Percentiles rank a stretch among this genome's conserved stretches.
phyloP scores from a whole-genome alignment of 2,888 invertebrate species.

The Dolichomitus sp. region DNA sequence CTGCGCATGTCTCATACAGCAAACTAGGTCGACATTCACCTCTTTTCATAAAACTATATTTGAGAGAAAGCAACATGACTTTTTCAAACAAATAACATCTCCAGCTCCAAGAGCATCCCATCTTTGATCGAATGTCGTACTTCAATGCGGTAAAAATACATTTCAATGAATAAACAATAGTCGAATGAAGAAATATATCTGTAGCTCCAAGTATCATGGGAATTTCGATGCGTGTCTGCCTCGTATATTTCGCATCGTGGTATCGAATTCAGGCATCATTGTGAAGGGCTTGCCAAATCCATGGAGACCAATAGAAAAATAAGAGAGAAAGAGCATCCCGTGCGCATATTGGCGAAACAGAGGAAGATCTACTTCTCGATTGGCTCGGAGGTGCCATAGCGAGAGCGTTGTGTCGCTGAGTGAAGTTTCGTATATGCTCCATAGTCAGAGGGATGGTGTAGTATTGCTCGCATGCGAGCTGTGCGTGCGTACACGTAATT shows the following conservation, averaged over 20 bases:
- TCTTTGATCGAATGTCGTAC: neutral
- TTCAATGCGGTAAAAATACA: neutral
- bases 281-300: slow-evolving; percentile 25
- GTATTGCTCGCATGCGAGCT: slow-evolving; percentile 46
- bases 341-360: slow-evolving; percentile 3
- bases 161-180: slow-evolving; percentile 10
- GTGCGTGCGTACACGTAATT: slow-evolving; percentile 60
- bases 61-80: neutral
- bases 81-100: neutral
- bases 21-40: too few species aligned
- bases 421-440: slow-evolving; percentile 20
- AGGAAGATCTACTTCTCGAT: slow-evolving; percentile 20
- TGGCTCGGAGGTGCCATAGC: slow-evolving; percentile 1
- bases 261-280: slow-evolving; percentile 13
- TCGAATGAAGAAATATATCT: slow-evolving; percentile 15
- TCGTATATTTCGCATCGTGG: neutral
- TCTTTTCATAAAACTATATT: too few species aligned
- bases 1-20: too few species aligned
- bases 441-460: neutral
- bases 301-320: slow-evolving; percentile 39
- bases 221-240: slow-evolving; percentile 29
- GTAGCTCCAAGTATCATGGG: slow-evolving; percentile 11
- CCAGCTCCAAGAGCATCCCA: neutral
- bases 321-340: slow-evolving; percentile 19
- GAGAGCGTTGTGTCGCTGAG: slow-evolving; percentile 12